Evolutionary conservation across 2,113 vertebrate genomes (phyloP), one percentile per base, ranked within the genome.

Genomic region (Psilopsiagon aymara): DNA sequence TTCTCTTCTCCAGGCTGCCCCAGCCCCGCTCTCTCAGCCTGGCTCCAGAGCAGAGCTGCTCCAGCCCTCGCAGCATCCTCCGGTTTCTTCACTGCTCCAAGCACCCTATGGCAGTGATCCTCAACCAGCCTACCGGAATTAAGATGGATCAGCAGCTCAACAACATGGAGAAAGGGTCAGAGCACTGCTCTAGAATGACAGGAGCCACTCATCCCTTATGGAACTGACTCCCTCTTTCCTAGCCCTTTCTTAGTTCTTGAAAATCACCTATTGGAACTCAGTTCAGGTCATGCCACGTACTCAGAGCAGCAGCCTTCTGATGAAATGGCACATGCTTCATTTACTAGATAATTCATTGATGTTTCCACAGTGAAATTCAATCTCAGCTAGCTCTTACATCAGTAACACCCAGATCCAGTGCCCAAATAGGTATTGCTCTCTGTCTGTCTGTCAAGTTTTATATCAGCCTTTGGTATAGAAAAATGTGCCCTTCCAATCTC

Each of bases 51-150:
- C 33, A 59, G 33, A n/a, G 55, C 33, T 59, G 33, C 20, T n/a
- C 55, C 55, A 59, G 33, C 55, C 20, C 55, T 59, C 2, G 33
- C 55, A 59, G 55, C 33, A 59, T n/a, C 55, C 8, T 59, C 44
- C 4, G 13, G 10, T 43, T 82, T n/a, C 33, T 33, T 31, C 21
- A 51, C 8, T 76, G 44, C 20, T 55, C n/a, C 77, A 55, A 68
- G 52, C 18, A 44, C 47, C 14, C 21, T 0, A 29, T 0, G 0
- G 66, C 5, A 88, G 21, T 13, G 44, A 74, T 15, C 41, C 68
- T 70, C 80, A 64, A 7, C 44, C 64, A 43, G 10, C 51, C 60
- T 59, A 7, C 41, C 16, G 59, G 28, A 74, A n/a, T 31, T 20
- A 47, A 35, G 33, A 44, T 2, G 35, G 39, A 79, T 6, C 51